Evolutionary conservation across 1,140 invertebrate species (phyloP), one percentile per base, ranked within the genome.

Genomic region (Cyclina sinensis): DNA sequence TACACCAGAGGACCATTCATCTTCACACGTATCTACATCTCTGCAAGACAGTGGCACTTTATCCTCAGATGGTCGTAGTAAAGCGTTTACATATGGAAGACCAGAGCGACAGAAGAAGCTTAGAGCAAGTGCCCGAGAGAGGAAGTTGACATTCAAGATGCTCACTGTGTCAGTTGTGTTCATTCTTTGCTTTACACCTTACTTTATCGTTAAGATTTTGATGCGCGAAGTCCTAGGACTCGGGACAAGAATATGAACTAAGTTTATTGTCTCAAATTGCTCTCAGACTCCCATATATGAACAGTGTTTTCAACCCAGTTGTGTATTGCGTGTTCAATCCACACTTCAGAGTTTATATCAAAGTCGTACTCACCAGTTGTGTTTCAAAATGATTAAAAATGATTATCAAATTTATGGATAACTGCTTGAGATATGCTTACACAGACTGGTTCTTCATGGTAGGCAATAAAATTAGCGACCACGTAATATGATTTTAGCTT

Each of bases 281-380:
- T 21, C 21, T 81, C 11, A 16, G 79, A 39, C 39, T 81, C 0
- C 54, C 57, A 0, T 81, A 81, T 46, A 39, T 81, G 51, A 81
- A 81, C 54, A 81, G 79, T 81, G 79, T 81, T 21, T 81, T 81
- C 46, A 81, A 81, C 30, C 79, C 79, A 3, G 24, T 81, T 3
- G 39, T 81, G 9, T 81, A 81, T n/a, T 81, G 54, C 24, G 30
- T 39, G 2, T 81, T 81, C n/a, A 81, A 81, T 65, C 35, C 54
- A 9, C 16, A 81, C 11, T 81, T 81, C 35, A 81, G 79, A 62
- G 5, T n/a, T 0, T 78, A 78, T 27, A 51, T 78, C 2, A 51
- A 54, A n/a, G 24, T 12, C 48, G 9, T 74, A 21, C 18, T 39
- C 18, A 24, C 1, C 1, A 16, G 32, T 39, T 3, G 2, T 35